phyloP scores from a whole-genome alignment of 2,797 vertebrate species.

The Urocyon cinereoargenteus region DNA sequence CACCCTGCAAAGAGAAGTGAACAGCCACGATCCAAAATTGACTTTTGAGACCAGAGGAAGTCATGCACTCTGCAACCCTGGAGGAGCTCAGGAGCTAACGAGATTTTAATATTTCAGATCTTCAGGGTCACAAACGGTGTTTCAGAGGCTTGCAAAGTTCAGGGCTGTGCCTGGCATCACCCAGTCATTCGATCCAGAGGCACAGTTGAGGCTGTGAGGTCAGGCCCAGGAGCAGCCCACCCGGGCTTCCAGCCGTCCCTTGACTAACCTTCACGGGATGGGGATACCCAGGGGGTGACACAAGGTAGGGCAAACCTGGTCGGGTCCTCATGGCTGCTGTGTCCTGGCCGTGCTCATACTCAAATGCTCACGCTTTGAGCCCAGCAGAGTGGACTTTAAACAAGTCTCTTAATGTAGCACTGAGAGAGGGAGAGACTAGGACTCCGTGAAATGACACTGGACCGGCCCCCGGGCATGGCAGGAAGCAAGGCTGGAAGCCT shows the following conservation, averaged over 20 bases:
- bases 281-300: too few relatives aligned
- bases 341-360: background rate
- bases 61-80: background rate
- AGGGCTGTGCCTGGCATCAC: fast-evolving
- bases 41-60: background rate
- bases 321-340: background rate
- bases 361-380: background rate
- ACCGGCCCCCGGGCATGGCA: background rate
- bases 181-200: background rate
- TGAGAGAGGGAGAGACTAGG: background rate
- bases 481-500: background rate
- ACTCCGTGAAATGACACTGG: background rate
- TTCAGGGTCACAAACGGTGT: background rate
- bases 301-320: background rate
- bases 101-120: conserved; percentile 37
- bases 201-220: background rate
- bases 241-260: background rate
- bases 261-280: background rate
- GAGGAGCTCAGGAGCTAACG: background rate
- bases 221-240: background rate
- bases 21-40: background rate
- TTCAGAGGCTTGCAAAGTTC: background rate
- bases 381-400: background rate
- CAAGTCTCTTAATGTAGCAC: background rate
- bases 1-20: background rate